phyloP scores from a whole-genome alignment of 2,113 vertebrate species.

The Microtus montanus region DNA sequence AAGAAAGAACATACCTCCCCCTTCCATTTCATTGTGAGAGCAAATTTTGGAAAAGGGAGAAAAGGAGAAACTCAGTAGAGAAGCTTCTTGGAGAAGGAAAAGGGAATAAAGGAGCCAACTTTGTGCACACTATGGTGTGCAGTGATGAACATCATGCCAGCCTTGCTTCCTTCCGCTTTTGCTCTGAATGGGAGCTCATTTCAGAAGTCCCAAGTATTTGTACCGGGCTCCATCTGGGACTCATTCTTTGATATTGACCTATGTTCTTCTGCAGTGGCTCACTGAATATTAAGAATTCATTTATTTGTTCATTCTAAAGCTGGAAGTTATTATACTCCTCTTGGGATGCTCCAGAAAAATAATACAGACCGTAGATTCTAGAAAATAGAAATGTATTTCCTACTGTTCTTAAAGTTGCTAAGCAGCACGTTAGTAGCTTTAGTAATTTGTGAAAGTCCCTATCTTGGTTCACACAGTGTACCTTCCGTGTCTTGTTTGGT shows the following conservation, averaged over 20 bases:
- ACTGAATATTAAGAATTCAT: background rate
- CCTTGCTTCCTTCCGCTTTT: background rate
- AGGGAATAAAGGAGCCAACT: background rate
- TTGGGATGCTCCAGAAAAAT: background rate
- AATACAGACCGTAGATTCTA: background rate
- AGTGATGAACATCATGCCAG: background rate
- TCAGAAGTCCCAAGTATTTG: fast-evolving
- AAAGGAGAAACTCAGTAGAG: background rate
- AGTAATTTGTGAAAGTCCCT: background rate
- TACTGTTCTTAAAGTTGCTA: background rate
- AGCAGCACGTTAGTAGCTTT: background rate
- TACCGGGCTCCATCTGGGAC: background rate
- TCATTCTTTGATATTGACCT: background rate
- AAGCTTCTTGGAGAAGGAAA: background rate
- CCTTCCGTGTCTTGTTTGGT: background rate
- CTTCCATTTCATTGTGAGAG: background rate
- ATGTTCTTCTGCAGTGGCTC: background rate
- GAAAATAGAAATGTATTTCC: background rate
- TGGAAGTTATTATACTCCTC: background rate
- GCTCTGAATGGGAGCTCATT: too few species aligned
- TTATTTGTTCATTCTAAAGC: background rate
- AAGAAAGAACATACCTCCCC: background rate
- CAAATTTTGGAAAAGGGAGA: background rate
- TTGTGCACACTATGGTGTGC: background rate
- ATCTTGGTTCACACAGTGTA: background rate